Base-by-base conservation (phyloP, 92 coral and sea anemone genomes). In the Pocillopora meandrina region DNA sequence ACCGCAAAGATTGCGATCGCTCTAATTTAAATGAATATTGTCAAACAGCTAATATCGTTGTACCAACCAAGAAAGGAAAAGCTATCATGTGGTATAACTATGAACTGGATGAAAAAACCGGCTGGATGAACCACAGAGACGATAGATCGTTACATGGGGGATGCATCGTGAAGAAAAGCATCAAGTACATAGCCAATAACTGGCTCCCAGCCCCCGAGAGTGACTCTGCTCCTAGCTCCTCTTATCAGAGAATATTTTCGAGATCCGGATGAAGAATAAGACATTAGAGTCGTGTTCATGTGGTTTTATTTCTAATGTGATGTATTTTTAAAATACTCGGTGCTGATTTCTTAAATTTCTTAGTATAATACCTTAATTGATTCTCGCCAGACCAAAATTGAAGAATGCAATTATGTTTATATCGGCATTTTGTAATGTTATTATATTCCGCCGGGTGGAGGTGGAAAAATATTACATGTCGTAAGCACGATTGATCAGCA, bases 21-120 rank as follows among this genome's bases (percentile, higher is more conserved):
- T 96, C 92, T 70, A 96, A 96, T 75, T 88, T 96, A 73, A 89
- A 92, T 89, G 81, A 95, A 80, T 96, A 90, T 82, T 96, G 99
- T 75, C 93, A 96, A 61, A 77, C 88, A 14, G 94, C 99, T 8
- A 87, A 90, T 58, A 85, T 96, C 42, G 99, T 96, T 2, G 90
- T 96, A 14, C 93, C 92, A 19, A 92, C 99, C 16, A 93, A 92
- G 82, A 95, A 93, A 87, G 99, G 99, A 60, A 96, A 95, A 72
- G 99, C 99, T 3, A 91, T 96, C 17, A 87, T 96, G 98, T 96
- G 99, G 99, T 96, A 96, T 81, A 96, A 94, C 88, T 95, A 89
- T 76, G 76, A 85, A 23, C 94, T 87, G 12, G 98, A 94, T 65
- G 95, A 89, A 20, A 86, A 85, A 16, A 90, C 98, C 2, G 99